phyloP scores from a whole-genome alignment of 1,140 invertebrate genomes.

The Drosophila athabasca region DNA sequence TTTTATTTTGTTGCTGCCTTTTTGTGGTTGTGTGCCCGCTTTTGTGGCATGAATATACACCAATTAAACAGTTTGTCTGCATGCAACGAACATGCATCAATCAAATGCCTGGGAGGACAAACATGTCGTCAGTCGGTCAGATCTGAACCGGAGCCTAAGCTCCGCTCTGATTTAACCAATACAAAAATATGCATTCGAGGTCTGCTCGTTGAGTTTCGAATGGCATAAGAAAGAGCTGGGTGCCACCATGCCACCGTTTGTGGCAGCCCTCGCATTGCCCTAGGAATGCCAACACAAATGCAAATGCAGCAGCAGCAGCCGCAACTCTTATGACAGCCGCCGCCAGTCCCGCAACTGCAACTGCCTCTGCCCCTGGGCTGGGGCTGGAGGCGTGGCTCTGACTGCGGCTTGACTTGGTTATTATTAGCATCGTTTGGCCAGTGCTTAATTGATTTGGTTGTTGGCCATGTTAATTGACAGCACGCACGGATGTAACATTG shows the following conservation, averaged over 20 bases:
- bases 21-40: not conserved
- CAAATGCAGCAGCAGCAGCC: slow-evolving; percentile 7
- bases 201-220: not conserved
- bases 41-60: slow-evolving; percentile 63
- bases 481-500: slow-evolving; percentile 75
- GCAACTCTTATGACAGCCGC: slow-evolving; percentile 32
- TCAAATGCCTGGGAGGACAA: slow-evolving; percentile 73
- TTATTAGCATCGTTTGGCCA: slow-evolving; percentile 74
- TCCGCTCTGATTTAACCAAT: too few species aligned
- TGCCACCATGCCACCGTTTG: slow-evolving; percentile 4
- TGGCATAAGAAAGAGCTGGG: too few species aligned
- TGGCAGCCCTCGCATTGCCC: slow-evolving; percentile 34
- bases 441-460: slow-evolving; percentile 77
- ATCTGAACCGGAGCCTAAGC: too few species aligned
- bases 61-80: slow-evolving; percentile 79
- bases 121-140: slow-evolving; percentile 34
- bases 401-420: slow-evolving; percentile 19
- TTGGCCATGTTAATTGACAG: slow-evolving; percentile 72
- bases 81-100: slow-evolving; percentile 69
- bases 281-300: slow-evolving; percentile 51
- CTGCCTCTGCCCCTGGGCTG: slow-evolving; percentile 21
- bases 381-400: slow-evolving; percentile 36
- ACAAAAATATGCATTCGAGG: slow-evolving; percentile 22
- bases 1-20: slow-evolving; percentile 9
- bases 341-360: slow-evolving; percentile 23